A percentile compares a stretch with the other conserved stretches of the same genome.
phyloP scores from a whole-genome alignment of 1,140 invertebrate genomes.

The Paracyclopina nana region DNA sequence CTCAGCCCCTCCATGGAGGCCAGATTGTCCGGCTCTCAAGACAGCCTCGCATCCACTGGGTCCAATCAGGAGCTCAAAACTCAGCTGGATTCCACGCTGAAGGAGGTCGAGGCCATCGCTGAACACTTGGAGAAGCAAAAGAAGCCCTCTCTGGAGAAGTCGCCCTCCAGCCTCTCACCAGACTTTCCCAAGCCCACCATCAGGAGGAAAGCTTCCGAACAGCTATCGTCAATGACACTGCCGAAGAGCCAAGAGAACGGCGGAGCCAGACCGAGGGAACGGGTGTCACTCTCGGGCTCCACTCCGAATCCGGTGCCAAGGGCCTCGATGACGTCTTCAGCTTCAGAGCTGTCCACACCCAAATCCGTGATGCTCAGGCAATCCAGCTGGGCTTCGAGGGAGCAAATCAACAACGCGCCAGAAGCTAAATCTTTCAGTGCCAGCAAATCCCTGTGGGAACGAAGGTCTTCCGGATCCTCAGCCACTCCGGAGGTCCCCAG shows the following conservation, averaged over 20 bases:
- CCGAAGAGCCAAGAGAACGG: too few relatives aligned
- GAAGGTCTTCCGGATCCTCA: background rate
- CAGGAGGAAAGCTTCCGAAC: background rate
- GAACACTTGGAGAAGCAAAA: slow-evolving; percentile 7
- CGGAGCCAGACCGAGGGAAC: background rate
- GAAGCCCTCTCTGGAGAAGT: background rate
- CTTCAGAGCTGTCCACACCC: too few relatives aligned
- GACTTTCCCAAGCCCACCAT: background rate
- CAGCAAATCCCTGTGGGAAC: slow-evolving; percentile 8
- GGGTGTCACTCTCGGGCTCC: background rate
- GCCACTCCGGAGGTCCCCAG: background rate
- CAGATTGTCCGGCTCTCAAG: slow-evolving; percentile 13
- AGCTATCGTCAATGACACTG: too few relatives aligned
- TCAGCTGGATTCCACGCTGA: slow-evolving; percentile 1
- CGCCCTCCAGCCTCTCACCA: background rate
- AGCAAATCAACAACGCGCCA: background rate
- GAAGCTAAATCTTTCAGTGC: background rate
- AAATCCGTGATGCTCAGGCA: slow-evolving; percentile 1
- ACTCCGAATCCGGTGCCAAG: too few relatives aligned
- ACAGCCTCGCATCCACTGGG: slow-evolving; percentile 10
- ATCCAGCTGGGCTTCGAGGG: slow-evolving; percentile 3
- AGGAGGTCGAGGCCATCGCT: slow-evolving; percentile 7
- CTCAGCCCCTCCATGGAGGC: background rate
- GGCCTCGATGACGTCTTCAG: background rate
- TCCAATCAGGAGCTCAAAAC: slow-evolving; percentile 13